Conservation (phyloP, 2,888 invertebrate species). For the Pyrochroa serraticornis region DNA sequence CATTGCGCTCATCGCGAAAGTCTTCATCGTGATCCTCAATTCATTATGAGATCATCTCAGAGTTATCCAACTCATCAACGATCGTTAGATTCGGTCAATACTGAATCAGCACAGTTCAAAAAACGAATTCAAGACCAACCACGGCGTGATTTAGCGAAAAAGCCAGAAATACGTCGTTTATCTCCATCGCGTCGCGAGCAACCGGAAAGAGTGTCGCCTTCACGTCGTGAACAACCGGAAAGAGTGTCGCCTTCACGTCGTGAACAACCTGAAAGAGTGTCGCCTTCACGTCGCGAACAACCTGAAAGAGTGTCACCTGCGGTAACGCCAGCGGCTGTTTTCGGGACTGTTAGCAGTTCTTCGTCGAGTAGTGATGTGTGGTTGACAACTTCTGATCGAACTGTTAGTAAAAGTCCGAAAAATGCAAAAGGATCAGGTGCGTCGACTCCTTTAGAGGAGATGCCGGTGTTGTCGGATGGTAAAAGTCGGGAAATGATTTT, state of each 20-base stretch:
- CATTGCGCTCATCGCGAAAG: conserved; percentile 61
- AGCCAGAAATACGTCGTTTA: conserved; percentile 4
- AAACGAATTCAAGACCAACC: background rate
- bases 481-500: conserved; percentile 55
- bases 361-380: conserved; percentile 64
- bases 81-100: conserved; percentile 50
- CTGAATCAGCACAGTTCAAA: background rate
- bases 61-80: conserved; percentile 63
- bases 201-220: conserved; percentile 29
- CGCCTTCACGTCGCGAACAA: conserved; percentile 19
- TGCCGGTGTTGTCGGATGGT: conserved; percentile 31
- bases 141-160: conserved; percentile 4
- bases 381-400: conserved; percentile 62
- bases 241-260: conserved; percentile 41
- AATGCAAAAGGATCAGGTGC: conserved; percentile 60
- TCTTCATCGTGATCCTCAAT: conserved; percentile 43
- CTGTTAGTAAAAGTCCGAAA: conserved; percentile 58
- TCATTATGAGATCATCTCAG: conserved; percentile 60
- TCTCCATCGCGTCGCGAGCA: conserved; percentile 9
- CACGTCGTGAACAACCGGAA: conserved; percentile 38
- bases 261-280: conserved; percentile 20
- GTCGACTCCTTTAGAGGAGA: conserved; percentile 61
- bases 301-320: conserved; percentile 21
- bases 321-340: conserved; percentile 25
- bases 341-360: conserved; percentile 45